Conservation (phyloP, 2,797 vertebrate genomes). For the Distichodus sexfasciatus region DNA sequence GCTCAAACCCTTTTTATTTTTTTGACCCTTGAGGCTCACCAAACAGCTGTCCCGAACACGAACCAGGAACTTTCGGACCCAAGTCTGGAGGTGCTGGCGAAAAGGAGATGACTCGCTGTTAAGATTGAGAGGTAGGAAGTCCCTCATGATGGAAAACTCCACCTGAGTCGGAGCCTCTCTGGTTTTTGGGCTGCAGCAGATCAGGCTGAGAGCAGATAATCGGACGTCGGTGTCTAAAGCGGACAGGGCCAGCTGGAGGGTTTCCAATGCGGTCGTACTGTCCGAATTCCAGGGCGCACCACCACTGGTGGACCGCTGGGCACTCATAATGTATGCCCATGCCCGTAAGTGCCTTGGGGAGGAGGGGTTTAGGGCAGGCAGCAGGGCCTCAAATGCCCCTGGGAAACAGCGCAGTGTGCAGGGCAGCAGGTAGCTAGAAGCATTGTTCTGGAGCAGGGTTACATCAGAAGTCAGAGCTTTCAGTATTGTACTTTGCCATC, state of each 20-base stretch:
- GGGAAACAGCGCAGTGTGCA: constrained; percentile 81
- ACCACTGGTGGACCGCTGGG: constrained; percentile 62
- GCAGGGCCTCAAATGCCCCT: constrained; percentile 60
- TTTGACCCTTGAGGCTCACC: constrained; percentile 65
- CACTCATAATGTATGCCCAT: constrained; percentile 80
- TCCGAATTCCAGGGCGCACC: constrained; percentile 61
- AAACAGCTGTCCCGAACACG: constrained; percentile 84
- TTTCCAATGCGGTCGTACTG: constrained; percentile 47
- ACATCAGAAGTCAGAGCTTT: constrained; percentile 75
- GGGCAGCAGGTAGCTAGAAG: constrained; percentile 73
- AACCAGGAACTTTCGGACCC: constrained; percentile 75
- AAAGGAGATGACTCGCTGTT: constrained; percentile 84
- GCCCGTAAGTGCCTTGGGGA: constrained; percentile 70
- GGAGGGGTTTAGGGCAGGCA: constrained; percentile 57
- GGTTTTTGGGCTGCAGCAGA: constrained; percentile 82
- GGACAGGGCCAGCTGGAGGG: constrained; percentile 73
- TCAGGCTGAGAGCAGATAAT: constrained; percentile 74
- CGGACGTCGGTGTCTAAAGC: constrained; percentile 78
- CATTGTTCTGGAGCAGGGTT: constrained; percentile 76
- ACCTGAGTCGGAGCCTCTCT: constrained; percentile 65
- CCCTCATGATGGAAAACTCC: constrained; percentile 71
- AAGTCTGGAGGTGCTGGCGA: constrained; percentile 84
- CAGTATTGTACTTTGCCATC: constrained; percentile 75
- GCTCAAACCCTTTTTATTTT: constrained; percentile 39
- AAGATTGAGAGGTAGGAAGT: constrained; percentile 82